These are phyloP conservation scores for Dinoponera quadriceps DNA, from an alignment of 1,140 invertebrate species.

Conservation along the genomic window DNA sequence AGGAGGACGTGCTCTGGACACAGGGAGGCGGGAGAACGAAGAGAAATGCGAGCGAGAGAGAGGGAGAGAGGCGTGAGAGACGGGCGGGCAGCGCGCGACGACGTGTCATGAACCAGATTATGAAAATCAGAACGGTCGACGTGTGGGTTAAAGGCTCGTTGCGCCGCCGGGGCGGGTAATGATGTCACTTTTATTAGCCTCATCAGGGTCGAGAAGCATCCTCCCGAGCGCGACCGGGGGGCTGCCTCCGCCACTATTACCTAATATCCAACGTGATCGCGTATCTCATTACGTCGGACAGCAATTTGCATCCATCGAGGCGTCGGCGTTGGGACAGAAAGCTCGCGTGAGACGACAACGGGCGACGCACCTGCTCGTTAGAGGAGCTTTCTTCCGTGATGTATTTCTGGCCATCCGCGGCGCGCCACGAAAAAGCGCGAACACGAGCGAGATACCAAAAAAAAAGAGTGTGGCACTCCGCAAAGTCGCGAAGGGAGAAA, in stretches of 20 bases:
- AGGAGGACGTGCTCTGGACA: neutral
- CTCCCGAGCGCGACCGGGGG: slow-evolving; percentile 48
- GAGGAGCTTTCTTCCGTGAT: slow-evolving; percentile 2
- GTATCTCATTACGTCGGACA: slow-evolving; percentile 63
- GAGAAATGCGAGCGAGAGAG: neutral
- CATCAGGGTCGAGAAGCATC: slow-evolving; percentile 80
- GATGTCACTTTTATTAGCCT: slow-evolving; percentile 84
- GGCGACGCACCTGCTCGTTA: neutral
- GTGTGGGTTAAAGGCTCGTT: slow-evolving; percentile 75
- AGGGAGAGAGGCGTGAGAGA: neutral
- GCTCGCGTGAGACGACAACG: slow-evolving; percentile 13
- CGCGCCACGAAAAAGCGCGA: too few relatives aligned
- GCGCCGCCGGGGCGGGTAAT: slow-evolving; percentile 75
- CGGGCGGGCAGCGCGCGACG: slow-evolving; percentile 21
- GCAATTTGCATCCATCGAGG: slow-evolving; percentile 64
- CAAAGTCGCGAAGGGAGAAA: too few relatives aligned
- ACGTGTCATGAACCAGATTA: slow-evolving; percentile 68
- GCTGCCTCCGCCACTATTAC: slow-evolving; percentile 62
- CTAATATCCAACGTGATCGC: slow-evolving; percentile 70
- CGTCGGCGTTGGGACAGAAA: slow-evolving; percentile 29
- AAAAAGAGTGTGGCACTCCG: too few relatives aligned
- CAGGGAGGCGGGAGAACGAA: neutral
- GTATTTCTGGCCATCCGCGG: neutral
- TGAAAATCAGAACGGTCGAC: slow-evolving; percentile 72
- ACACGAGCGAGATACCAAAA: too few relatives aligned